These are phyloP conservation scores for Spinibarbus caldwelli DNA, from an alignment of 2,797 vertebrate species.

Conservation along the genomic window DNA sequence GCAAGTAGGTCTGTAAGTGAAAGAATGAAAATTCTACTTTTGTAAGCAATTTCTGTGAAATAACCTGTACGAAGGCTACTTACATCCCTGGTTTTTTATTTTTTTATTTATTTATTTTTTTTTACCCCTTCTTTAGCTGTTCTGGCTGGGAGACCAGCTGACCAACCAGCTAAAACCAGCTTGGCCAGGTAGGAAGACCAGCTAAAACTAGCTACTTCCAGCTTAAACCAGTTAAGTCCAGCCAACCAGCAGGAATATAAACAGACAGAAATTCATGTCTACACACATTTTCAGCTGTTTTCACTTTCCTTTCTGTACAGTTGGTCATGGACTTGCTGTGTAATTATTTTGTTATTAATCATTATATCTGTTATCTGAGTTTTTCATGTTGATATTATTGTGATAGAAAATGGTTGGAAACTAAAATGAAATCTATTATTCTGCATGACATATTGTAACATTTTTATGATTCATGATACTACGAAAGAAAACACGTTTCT, in stretches of 20 bases:
- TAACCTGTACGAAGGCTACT: background rate
- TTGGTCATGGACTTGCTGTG: background rate
- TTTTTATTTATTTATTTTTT: too few relatives aligned
- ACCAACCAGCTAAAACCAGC: too few relatives aligned
- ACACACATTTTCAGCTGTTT: background rate
- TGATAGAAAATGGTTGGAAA: background rate
- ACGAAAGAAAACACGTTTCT: background rate
- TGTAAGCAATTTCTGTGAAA: background rate
- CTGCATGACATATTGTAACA: background rate
- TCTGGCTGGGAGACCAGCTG: too few relatives aligned
- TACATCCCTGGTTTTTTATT: too few relatives aligned
- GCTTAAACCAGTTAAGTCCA: too few relatives aligned
- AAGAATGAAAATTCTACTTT: background rate
- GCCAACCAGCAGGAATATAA: background rate
- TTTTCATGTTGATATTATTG: background rate
- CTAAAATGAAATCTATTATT: background rate
- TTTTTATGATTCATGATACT: background rate
- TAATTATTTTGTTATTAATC: background rate
- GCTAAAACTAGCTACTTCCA: too few relatives aligned
- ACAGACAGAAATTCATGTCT: background rate
- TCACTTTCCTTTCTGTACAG: background rate
- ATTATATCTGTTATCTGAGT: background rate
- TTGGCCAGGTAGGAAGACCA: too few relatives aligned
- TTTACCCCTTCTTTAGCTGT: too few relatives aligned
- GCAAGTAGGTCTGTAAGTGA: background rate